These are phyloP conservation scores for Pelosia muscerda DNA, from an alignment of 2,888 invertebrate species.

Conservation along the genomic window DNA sequence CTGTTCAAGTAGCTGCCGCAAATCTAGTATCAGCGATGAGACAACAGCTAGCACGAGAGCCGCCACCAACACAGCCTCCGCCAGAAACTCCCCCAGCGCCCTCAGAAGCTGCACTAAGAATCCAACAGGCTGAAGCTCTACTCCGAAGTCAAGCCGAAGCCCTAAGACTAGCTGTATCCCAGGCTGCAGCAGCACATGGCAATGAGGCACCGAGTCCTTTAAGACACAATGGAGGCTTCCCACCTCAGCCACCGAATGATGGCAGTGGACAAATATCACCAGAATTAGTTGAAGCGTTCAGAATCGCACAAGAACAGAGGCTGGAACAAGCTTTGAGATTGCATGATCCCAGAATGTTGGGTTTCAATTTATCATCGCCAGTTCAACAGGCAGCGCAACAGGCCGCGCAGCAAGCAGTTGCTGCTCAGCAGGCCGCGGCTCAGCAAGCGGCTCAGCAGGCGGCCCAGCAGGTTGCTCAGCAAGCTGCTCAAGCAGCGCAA, in stretches of 20 bases:
- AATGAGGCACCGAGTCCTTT: constrained; percentile 76
- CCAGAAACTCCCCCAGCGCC: constrained; percentile 93
- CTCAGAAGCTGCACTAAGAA: constrained; percentile 90
- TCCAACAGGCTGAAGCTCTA: constrained; percentile 93
- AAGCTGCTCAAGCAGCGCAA: constrained; percentile 62
- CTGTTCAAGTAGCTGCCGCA: constrained; percentile 91
- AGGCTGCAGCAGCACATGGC: constrained; percentile 88
- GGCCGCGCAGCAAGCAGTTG: constrained; percentile 64
- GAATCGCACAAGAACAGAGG: constrained; percentile 92
- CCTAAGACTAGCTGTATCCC: constrained; percentile 92
- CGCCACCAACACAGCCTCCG: constrained; percentile 89
- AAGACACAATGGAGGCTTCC: constrained; percentile 82
- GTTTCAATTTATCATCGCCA: constrained; percentile 89
- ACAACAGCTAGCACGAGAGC: constrained; percentile 85
- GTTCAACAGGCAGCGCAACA: constrained; percentile 80
- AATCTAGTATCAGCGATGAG: constrained; percentile 93
- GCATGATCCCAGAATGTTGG: constrained; percentile 93
- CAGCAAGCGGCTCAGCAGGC: constrained; percentile 69
- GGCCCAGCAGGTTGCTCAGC: constrained; percentile 68
- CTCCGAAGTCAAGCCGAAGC: constrained; percentile 95
- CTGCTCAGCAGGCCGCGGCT: constrained; percentile 56
- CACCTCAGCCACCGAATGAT: constrained; percentile 74
- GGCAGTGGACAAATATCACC: constrained; percentile 88
- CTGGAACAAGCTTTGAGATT: constrained; percentile 93
- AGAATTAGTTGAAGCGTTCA: constrained; percentile 90